Conservation (phyloP, 2,113 vertebrate species). For the Albula goreensis region DNA sequence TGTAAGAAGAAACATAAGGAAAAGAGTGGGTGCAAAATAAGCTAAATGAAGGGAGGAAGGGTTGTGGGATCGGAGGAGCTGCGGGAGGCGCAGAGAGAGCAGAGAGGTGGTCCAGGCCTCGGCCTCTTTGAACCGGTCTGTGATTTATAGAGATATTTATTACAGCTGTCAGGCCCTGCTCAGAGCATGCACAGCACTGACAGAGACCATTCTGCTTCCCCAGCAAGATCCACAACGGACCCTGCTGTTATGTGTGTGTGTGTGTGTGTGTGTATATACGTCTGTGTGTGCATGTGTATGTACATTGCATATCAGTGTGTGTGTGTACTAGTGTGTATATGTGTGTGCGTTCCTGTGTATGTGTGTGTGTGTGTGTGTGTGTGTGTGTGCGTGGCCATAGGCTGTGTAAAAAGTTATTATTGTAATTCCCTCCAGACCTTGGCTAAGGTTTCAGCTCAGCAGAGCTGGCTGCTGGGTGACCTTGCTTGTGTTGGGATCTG, state of each 20-base stretch:
- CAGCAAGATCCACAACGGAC: neutral
- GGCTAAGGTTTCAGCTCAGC: constrained; percentile 63
- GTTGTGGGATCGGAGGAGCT: constrained; percentile 8
- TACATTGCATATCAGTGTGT: constrained; percentile 27
- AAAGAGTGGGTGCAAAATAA: neutral
- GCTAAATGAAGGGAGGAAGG: neutral
- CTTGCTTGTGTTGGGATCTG: constrained; percentile 55
- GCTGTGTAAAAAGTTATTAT: constrained; percentile 40
- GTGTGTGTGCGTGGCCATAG: neutral
- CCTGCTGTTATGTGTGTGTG: neutral
- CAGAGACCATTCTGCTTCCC: constrained; percentile 16
- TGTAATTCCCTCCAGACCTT: constrained; percentile 61
- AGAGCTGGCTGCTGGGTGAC: constrained; percentile 59
- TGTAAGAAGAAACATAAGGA: neutral
- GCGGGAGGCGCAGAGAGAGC: constrained; percentile 38
- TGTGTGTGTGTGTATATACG: neutral
- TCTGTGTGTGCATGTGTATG: no score
- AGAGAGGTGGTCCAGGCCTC: constrained; percentile 35
- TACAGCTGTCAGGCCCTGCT: constrained; percentile 30
- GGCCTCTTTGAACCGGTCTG: constrained; percentile 41
- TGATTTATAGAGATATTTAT: constrained; percentile 51
- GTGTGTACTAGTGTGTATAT: constrained; percentile 50
- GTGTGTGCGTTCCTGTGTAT: constrained; percentile 17
- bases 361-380: constrained; percentile 33
- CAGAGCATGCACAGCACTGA: constrained; percentile 9